phyloP scores from a whole-genome alignment of 2,888 invertebrate species.

The Euplagia quadripunctaria region DNA sequence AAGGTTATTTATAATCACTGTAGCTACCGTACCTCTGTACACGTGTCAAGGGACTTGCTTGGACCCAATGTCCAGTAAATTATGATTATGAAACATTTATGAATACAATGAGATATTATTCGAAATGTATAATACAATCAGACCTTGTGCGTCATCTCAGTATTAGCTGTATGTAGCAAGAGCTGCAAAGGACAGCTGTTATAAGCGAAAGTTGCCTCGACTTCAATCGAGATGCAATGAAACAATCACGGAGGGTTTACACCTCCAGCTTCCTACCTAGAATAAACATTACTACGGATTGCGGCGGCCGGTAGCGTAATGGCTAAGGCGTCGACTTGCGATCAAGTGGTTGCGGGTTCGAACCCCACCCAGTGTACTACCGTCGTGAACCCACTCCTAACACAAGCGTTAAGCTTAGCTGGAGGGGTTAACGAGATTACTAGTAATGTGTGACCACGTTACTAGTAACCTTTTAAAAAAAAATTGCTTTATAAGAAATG shows the following conservation, averaged over 20 bases:
- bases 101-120: constrained; percentile 4
- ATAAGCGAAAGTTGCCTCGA: constrained; percentile 48
- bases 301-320: too few relatives aligned
- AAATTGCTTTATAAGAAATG: too few relatives aligned
- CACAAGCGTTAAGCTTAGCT: too few relatives aligned
- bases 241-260: background rate
- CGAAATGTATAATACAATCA: constrained; percentile 3
- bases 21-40: background rate
- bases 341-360: too few relatives aligned
- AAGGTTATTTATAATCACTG: too few relatives aligned
- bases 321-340: too few relatives aligned
- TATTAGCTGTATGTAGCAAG: constrained; percentile 20
- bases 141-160: background rate
- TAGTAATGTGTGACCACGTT: too few relatives aligned
- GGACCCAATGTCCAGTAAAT: background rate
- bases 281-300: background rate
- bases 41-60: background rate
- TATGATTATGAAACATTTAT: background rate
- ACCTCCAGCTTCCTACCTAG: background rate
- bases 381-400: too few relatives aligned
- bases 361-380: too few relatives aligned
- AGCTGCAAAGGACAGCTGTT: constrained; percentile 26
- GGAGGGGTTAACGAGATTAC: too few relatives aligned
- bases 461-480: too few relatives aligned
- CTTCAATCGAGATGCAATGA: background rate